These are phyloP conservation scores for Tetragnatha versicolor DNA, from an alignment of 1,140 invertebrate species.

Conservation along the genomic window DNA sequence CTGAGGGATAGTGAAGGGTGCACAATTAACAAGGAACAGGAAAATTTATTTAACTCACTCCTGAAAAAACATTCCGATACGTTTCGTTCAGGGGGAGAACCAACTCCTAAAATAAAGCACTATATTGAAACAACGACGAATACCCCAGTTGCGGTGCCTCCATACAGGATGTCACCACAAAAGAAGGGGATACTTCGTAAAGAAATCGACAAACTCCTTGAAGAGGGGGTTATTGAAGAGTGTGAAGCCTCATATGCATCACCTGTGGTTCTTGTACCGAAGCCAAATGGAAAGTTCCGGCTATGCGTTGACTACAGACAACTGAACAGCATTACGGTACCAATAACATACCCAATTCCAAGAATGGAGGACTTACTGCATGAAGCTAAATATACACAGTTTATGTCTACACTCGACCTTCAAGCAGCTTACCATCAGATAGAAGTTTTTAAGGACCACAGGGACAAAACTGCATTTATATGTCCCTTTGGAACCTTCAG, in stretches of 20 bases:
- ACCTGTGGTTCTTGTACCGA: constrained; percentile 59
- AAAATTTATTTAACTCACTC: not conserved
- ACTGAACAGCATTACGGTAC: constrained; percentile 17
- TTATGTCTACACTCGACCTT: too few relatives aligned
- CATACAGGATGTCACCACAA: not conserved
- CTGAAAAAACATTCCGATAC: not conserved
- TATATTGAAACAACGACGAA: not conserved
- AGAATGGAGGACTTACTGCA: not conserved
- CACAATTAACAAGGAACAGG: not conserved
- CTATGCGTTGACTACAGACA: constrained; percentile 61
- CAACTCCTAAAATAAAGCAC: not conserved
- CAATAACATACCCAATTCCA: constrained; percentile 39
- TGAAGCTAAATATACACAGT: too few relatives aligned
- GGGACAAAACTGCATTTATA: too few relatives aligned
- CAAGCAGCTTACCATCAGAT: too few relatives aligned
- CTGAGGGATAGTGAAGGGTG: not conserved
- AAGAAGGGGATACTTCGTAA: not conserved
- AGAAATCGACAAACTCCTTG: not conserved
- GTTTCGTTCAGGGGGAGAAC: not conserved
- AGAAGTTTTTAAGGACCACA: too few relatives aligned
- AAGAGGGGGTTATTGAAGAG: constrained; percentile 15
- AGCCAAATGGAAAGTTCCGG: constrained; percentile 56
- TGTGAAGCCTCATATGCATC: constrained; percentile 58
- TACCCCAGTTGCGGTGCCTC: not conserved
- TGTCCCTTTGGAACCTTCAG: constrained; percentile 59